Conservation (phyloP, 2,888 invertebrate species). For the Drosophila macrothrix region DNA sequence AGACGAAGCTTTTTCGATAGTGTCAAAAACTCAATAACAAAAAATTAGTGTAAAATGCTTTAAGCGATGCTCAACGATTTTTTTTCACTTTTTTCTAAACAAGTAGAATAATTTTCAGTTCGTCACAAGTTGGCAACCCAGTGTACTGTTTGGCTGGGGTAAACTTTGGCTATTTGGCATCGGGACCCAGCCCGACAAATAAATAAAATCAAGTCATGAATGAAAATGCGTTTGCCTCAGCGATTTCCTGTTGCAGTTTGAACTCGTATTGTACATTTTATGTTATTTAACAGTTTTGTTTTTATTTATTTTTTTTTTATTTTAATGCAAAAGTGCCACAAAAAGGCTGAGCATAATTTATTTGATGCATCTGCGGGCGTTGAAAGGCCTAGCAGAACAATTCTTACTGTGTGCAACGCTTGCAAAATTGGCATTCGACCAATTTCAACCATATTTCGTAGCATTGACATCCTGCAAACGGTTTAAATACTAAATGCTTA, state of each 20-base stretch:
- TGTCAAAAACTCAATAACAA: neutral
- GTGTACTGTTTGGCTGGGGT: neutral
- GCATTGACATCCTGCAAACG: slow-evolving; percentile 4
- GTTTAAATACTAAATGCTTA: slow-evolving; percentile 7
- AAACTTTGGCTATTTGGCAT: slow-evolving; percentile 1
- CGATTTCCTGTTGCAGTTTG: slow-evolving; percentile 69
- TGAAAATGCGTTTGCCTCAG: slow-evolving; percentile 77
- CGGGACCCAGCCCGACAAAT: slow-evolving; percentile 42
- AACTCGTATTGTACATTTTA: slow-evolving; percentile 5
- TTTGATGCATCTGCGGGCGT: slow-evolving; percentile 52
- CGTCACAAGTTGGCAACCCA: neutral
- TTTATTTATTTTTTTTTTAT: neutral
- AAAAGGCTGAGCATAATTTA: slow-evolving; percentile 63
- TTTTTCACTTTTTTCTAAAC: neutral
- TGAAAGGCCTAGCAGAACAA: slow-evolving; percentile 53
- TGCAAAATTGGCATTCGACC: slow-evolving; percentile 31
- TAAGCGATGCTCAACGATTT: neutral
- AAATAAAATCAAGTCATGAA: slow-evolving; percentile 77
- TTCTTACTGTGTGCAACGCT: slow-evolving; percentile 38
- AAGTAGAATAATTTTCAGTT: neutral
- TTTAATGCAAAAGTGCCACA: slow-evolving; percentile 29
- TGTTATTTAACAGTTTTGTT: slow-evolving; percentile 22
- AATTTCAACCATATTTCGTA: slow-evolving; percentile 13
- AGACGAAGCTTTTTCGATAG: neutral
- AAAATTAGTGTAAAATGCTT: neutral